Evolutionary conservation across 2,797 vertebrate genomes (phyloP), one percentile per base, ranked within the genome.

Genomic region (Phrynocephalus guinanensis): DNA sequence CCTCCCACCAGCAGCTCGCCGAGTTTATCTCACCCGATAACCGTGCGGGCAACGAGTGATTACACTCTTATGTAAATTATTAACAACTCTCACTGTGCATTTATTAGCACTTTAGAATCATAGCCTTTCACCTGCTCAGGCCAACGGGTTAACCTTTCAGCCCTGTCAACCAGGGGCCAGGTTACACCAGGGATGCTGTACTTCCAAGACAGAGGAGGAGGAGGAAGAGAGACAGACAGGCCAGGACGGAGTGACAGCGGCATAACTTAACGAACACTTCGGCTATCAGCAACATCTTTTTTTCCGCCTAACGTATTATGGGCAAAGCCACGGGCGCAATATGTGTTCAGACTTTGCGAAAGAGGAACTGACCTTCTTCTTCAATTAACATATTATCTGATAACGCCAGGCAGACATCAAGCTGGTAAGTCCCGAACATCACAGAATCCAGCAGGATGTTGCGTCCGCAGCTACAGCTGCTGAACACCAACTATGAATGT

Each of bases 1-100:
- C 87, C 91, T 93, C 86, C 33, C 83, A 80, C 44, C 79, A 92
- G 90, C 79, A 92, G 38, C 48, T 89, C 91, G 88, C 77, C 79
- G 76, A 1, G 18, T 33, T 28, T 44, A 8, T 28, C 60, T 33
- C 38, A 30, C 15, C 11, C 78, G 48, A 82, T 48, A 87, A 81
- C 60, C 82, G 66, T 20, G 22, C 83, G 5, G 9, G 73, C 30
- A 67, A 28, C 38, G 16, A 82, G 84, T 93, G 90, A 87, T 56
- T 6, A 6, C 52, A n/a, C 16, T 33, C 44, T 44, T 48, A 3
- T 70, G 44, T 70, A 33, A 70, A 63, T 20, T 70, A 68, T 30
- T 85, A 30, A 15, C 9, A 48, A 77, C 75, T 28, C 13, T 48
- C 33, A 7, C 30, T 13, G 71, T 22, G 28, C 50, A 83, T 16